phyloP scores from a whole-genome alignment of 2,888 invertebrate species.

The Phorcus lineatus region DNA sequence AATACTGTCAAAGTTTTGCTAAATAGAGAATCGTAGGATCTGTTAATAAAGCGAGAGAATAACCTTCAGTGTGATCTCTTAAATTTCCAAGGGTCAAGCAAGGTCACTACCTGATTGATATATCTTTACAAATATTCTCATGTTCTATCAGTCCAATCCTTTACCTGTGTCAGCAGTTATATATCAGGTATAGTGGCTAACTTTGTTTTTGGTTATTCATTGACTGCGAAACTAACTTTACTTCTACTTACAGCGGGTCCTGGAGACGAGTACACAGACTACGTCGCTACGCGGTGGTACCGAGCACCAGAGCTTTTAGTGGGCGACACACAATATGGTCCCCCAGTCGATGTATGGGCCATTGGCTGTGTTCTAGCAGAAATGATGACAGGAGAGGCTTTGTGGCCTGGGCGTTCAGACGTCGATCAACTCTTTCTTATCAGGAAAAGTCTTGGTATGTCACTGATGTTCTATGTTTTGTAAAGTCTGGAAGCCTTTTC shows the following conservation, averaged over 20 bases:
- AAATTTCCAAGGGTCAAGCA: too few species aligned
- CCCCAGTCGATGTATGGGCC: constrained; percentile 98
- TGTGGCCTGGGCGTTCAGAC: constrained; percentile 98
- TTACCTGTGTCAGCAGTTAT: too few species aligned
- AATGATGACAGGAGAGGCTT: constrained; percentile 75
- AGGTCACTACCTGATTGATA: too few species aligned
- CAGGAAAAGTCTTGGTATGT: constrained; percentile 87
- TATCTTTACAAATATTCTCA: too few species aligned
- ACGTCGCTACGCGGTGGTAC: constrained; percentile 99
- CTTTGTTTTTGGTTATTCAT: too few species aligned
- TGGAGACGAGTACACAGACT: constrained; percentile 98
- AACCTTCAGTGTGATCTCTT: too few species aligned
- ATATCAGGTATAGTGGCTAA: too few species aligned
- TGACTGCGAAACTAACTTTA: neutral
- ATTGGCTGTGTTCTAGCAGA: constrained; percentile 83
- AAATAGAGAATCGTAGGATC: too few species aligned
- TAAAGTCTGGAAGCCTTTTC: neutral
- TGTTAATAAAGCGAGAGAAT: too few species aligned
- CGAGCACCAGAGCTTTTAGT: constrained; percentile 96
- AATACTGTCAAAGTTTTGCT: neutral
- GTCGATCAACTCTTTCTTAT: constrained; percentile 98
- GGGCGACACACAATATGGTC: constrained; percentile 88
- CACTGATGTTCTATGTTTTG: neutral
- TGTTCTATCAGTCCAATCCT: too few species aligned
- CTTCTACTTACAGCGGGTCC: constrained; percentile 81